Evolutionary conservation across 2,888 invertebrate species (phyloP), one percentile per base, ranked within the genome.

Genomic region (Micoletzkya japonica): DNA sequence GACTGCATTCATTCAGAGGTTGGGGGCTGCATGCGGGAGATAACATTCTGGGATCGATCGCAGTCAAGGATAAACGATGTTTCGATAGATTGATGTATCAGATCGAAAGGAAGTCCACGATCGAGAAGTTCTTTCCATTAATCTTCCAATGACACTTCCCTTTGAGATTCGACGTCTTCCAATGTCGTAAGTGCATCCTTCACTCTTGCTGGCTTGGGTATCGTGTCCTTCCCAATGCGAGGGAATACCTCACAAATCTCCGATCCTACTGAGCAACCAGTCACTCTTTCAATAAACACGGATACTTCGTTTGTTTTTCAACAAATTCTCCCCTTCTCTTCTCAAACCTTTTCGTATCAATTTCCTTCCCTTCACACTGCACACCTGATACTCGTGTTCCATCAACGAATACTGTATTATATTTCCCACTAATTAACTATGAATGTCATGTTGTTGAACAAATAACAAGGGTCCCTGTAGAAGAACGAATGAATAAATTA

Each of bases 181-280:
- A 84, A 57, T 84, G 84, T 58, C 77, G 84, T 32, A 83, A 82
- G 58, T 84, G 84, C 72, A 76, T 84, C 39, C 84, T 84, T 72
- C 84, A 84, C 59, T 80, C 80, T 50, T 84, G 84, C 60, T 84
- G 84, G 84, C 74, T 84, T 20, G 84, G 84, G 36, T 77, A 78
- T 34, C 73, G 84, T 0, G 61, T 79, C 24, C 73, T 84, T 7
- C 82, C 81, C 10, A 74, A 78, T 57, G 76, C 82, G 26, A 69
- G 84, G 52, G 81, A 82, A 34, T 84, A 85, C 72, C 71, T 83
- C 32, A 84, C 84, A 20, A 84, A 84, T 76, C 74, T 84, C 39
- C 73, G 84, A 37, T 77, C 77, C 44, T 76, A 73, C 57, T 78
- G 34, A 74, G 30, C 1, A 14, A 26, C 20, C 34, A 7, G 44